Base-by-base conservation (phyloP, 1,140 invertebrate genomes). In the Scaptomyza pallida region DNA sequence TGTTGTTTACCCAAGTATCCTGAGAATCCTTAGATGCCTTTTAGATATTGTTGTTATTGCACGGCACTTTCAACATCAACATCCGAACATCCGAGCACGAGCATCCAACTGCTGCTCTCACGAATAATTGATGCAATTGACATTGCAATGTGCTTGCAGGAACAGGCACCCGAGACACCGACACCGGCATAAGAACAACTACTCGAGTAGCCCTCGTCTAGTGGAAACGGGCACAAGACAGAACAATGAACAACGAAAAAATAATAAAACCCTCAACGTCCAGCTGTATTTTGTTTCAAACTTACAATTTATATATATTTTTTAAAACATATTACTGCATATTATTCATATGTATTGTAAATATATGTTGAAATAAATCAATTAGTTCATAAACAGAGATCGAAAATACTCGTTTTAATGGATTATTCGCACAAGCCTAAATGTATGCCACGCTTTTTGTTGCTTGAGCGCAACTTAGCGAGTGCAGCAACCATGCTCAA, bases 91-190 rank as follows among this genome's bases (percentile, higher is more conserved):
- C 16, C 12, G 16, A 47, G 44, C 44, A 47, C 19, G 19, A 13
- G 33, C 16, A 5, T 37, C 50, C 50, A 35, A 16, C 30, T 37
- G 16, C 16, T 13, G 50, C 17, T 52, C 33, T 35, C 21, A 16
- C 48, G 33, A 37, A 37, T 37, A n/a, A 37, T 37, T 37, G 12
- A 37, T 37, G 8, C 33, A 37, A 37, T 37, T 12, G 5, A n/a
- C n/a, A 37, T n/a, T 37, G 19, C 19, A 9, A 37, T 47, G 44
- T 52, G 50, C 17, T 52, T 52, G 50, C 50, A 52, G 50, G 50
- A 52, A 52, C 50, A 52, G 50, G 33, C 50, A 16, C 33, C 33
- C 33, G 50, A 52, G 33, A 52, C 50, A 10, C 50, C 50, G 12
- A 35, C 50, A 12, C 33, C 50, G 17, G 50, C 50, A n/a, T 52